These are phyloP conservation scores for Gortyna flavago DNA, from an alignment of 2,888 invertebrate genomes.

Conservation along the genomic window DNA sequence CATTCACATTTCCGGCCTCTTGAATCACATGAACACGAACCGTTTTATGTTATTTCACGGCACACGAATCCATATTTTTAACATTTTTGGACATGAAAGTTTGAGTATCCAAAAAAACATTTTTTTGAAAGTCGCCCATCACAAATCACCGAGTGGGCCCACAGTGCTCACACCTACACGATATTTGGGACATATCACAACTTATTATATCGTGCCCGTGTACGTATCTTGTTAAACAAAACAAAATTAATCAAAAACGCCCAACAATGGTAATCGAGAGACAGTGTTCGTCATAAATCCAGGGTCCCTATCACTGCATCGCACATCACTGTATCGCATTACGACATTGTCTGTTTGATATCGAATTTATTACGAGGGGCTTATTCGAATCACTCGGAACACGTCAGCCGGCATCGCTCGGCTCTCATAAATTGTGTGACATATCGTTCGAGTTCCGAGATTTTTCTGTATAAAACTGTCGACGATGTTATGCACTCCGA, in stretches of 20 bases:
- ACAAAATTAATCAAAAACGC: conserved; percentile 75
- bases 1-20: conserved; percentile 59
- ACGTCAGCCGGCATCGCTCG: conserved; percentile 81
- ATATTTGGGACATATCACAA: conserved; percentile 56
- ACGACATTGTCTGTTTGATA: conserved; percentile 87
- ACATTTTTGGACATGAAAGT: conserved; percentile 52
- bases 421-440: conserved; percentile 87
- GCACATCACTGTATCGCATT: conserved; percentile 84
- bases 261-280: conserved; percentile 73
- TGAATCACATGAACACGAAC: conserved; percentile 55
- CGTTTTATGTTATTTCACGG: conserved; percentile 46
- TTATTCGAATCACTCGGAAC: conserved; percentile 83
- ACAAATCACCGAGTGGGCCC: conserved; percentile 63
- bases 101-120: conserved; percentile 41
- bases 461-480: conserved; percentile 79
- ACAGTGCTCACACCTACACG: conserved; percentile 65
- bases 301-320: conserved; percentile 81
- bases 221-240: conserved; percentile 72
- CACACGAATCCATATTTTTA: conserved; percentile 48
- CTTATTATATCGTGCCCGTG: conserved; percentile 57
- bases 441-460: conserved; percentile 84
- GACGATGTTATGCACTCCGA: conserved; percentile 60
- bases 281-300: conserved; percentile 83
- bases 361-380: conserved; percentile 84
- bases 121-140: conserved; percentile 51